phyloP scores from a whole-genome alignment of 2,888 invertebrate species.

The Apamea epomidion region DNA sequence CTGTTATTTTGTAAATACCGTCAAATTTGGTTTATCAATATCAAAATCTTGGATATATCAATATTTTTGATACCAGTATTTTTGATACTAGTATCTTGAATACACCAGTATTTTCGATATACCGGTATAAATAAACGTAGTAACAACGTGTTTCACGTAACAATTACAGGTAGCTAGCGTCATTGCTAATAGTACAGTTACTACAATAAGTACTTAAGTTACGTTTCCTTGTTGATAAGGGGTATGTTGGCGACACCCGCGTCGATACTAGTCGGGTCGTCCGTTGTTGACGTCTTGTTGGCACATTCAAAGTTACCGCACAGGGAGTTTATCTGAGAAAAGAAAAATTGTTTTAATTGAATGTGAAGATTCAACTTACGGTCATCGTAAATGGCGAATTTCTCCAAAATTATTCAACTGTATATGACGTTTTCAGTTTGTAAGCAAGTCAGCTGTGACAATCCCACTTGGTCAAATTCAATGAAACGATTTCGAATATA shows the following conservation, averaged over 20 bases:
- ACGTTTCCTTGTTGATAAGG: constrained; percentile 56
- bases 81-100: neutral
- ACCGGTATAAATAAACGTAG: neutral
- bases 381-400: neutral
- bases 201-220: constrained; percentile 27
- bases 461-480: neutral
- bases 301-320: constrained; percentile 69
- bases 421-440: neutral
- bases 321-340: constrained; percentile 62
- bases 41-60: neutral
- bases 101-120: neutral
- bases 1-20: neutral
- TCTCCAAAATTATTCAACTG: neutral
- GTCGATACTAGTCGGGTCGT: constrained; percentile 23
- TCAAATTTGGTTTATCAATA: neutral
- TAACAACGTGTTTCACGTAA: neutral
- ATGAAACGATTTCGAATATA: no score
- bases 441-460: neutral
- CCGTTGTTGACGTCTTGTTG: neutral
- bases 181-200: constrained; percentile 4
- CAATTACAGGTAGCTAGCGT: constrained; percentile 23
- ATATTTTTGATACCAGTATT: neutral
- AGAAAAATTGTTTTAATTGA: neutral
- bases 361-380: neutral
- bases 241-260: constrained; percentile 9